These are phyloP conservation scores for Electrona antarctica DNA, from an alignment of 2,113 vertebrate species.

Conservation along the genomic window DNA sequence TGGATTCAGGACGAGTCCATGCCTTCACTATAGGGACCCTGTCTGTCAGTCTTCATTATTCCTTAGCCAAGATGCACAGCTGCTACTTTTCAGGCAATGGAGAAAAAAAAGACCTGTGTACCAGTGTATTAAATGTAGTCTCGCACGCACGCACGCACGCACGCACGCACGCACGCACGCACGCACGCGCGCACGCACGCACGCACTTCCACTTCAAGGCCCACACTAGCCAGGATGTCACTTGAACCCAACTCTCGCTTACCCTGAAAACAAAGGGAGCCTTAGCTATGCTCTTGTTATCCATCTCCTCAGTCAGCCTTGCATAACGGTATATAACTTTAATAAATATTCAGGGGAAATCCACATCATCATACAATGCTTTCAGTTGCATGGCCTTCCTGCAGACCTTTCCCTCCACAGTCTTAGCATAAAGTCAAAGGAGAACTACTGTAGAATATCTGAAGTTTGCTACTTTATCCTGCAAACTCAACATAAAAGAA, in stretches of 20 bases:
- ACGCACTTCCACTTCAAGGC: not conserved
- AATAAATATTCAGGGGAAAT: constrained; percentile 59
- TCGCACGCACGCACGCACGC: not conserved
- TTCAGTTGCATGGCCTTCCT: constrained; percentile 59
- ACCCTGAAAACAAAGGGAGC: constrained; percentile 63
- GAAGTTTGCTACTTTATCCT: too few species aligned
- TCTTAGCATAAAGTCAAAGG: constrained; percentile 56
- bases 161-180: not conserved
- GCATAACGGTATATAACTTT: constrained; percentile 70
- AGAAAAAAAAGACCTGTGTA: too few species aligned
- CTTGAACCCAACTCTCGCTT: constrained; percentile 47
- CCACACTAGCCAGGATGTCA: not conserved
- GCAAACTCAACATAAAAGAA: too few species aligned
- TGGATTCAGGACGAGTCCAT: constrained; percentile 72
- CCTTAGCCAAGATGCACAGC: constrained; percentile 54
- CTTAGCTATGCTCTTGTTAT: constrained; percentile 67
- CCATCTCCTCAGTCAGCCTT: constrained; percentile 72
- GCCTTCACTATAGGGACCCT: constrained; percentile 60
- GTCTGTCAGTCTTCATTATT: constrained; percentile 47
- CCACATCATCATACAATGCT: constrained; percentile 65
- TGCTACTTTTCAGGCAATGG: too few species aligned
- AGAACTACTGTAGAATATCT: too few species aligned
- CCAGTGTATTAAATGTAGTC: too few species aligned
- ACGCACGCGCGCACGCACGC: too few species aligned
- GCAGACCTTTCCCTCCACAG: constrained; percentile 46